Base-by-base conservation (phyloP, 1,140 invertebrate species). In the Apolygus lucorum region DNA sequence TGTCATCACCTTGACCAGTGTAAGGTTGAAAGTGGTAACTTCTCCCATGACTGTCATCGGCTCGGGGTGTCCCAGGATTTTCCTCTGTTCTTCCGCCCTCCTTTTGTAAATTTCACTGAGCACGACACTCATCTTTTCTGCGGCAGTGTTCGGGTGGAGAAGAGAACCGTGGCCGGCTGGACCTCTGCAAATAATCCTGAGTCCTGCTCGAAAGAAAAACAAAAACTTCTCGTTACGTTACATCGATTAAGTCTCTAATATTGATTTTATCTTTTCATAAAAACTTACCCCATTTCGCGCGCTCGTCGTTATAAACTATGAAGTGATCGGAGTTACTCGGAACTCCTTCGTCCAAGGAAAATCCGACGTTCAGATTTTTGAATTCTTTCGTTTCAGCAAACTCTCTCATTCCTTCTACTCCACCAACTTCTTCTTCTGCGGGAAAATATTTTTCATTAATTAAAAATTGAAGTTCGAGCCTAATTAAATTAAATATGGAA, bases 371-470 rank as follows among this genome's bases (percentile, higher is more conserved):
- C n/a, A 97, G 77, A 2, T 84, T 79, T 74, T 87, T 85, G 76
- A 96, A 97, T 52, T 90, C 85, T 26, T 87, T 77, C 0, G 86
- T 88, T 17, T 87, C 76, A 0, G 94, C 85, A 81, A 96, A 96
- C 68, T 84, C 79, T 71, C 84, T 80, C 93, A 97, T 95, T 27
- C 93, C 94, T 54, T 87, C 82, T 1, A 81, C 77, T 1, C 93
- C 93, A 0, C 93, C 94, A 74, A 92, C 88, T 83, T 98, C 95
- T 79, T 98, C 95, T 81, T 97, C 94, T 89, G 78, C 75, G n/a
- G 74, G 76, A 68, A 59, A 59, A 59, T 59, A 59, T 4, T 49
- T 49, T 49, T 49, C 34, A 49, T 11, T 49, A n/a, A n/a, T n/a
- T n/a, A n/a, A n/a, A n/a, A n/a, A n/a, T n/a, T n/a, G n/a, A n/a